These are phyloP conservation scores for Aleiodes leptofemur DNA, from an alignment of 2,888 invertebrate species.

Conservation along the genomic window DNA sequence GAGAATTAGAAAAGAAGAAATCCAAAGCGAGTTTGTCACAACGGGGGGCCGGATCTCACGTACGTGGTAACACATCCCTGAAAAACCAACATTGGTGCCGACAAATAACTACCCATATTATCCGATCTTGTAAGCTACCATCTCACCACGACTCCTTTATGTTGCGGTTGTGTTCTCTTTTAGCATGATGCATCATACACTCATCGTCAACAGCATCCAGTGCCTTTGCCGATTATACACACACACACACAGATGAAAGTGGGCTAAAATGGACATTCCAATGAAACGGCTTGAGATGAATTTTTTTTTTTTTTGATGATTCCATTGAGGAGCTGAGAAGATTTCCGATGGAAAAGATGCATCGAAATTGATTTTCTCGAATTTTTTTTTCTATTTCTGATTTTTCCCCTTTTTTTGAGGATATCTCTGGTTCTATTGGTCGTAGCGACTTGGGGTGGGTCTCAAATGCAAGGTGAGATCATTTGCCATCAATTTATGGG, in stretches of 20 bases:
- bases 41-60: slow-evolving; percentile 70
- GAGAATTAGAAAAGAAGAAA: slow-evolving; percentile 39
- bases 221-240: slow-evolving; percentile 38
- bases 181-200: slow-evolving; percentile 7
- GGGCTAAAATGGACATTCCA: no score
- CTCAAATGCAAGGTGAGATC: no score
- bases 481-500: no score
- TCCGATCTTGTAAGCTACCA: slow-evolving; percentile 74
- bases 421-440: no score
- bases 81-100: slow-evolving; percentile 75
- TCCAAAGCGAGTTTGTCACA: slow-evolving; percentile 68
- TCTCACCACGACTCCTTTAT: slow-evolving; percentile 72
- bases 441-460: no score
- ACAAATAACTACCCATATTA: slow-evolving; percentile 75
- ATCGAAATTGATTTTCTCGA: no score
- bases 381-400: no score
- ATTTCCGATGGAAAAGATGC: no score
- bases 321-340: no score
- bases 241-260: background rate
- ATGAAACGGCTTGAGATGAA: no score
- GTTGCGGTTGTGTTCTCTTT: slow-evolving; percentile 51
- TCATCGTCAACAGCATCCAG: slow-evolving; percentile 24
- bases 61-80: slow-evolving; percentile 62
- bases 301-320: no score
- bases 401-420: no score